phyloP scores from a whole-genome alignment of 2,797 vertebrate genomes.

The Hylomyscus alleni region DNA sequence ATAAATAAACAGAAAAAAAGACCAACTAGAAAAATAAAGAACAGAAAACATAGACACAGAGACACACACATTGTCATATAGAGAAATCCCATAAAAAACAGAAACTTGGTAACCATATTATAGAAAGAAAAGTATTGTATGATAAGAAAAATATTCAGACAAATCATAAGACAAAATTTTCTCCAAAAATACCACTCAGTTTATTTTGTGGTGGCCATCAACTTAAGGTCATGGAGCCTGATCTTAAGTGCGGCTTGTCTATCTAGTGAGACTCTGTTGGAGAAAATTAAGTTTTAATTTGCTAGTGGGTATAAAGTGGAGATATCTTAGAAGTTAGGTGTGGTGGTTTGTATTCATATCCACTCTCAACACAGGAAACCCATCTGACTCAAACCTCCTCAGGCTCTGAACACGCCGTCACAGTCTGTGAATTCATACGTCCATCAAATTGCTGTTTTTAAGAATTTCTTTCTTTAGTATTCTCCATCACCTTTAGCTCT shows the following conservation, averaged over 20 bases:
- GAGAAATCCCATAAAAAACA: not conserved
- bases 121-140: too few relatives aligned
- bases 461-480: not conserved
- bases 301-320: too few relatives aligned
- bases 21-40: not conserved
- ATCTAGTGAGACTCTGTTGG: not conserved
- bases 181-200: not conserved
- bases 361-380: not conserved
- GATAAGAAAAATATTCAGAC: not conserved
- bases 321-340: too few relatives aligned
- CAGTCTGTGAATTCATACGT: not conserved
- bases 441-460: not conserved
- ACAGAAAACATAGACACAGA: not conserved
- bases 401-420: too few relatives aligned
- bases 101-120: not conserved
- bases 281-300: not conserved
- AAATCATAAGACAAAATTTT: not conserved
- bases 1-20: not conserved
- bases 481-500: not conserved
- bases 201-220: not conserved
- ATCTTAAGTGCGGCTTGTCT: not conserved
- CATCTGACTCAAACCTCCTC: not conserved
- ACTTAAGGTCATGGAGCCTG: not conserved
- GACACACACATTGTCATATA: not conserved
- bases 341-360: not conserved